Evolutionary conservation across 2,113 vertebrate genomes (phyloP).

Genomic region (Elanoides forficatus): DNA sequence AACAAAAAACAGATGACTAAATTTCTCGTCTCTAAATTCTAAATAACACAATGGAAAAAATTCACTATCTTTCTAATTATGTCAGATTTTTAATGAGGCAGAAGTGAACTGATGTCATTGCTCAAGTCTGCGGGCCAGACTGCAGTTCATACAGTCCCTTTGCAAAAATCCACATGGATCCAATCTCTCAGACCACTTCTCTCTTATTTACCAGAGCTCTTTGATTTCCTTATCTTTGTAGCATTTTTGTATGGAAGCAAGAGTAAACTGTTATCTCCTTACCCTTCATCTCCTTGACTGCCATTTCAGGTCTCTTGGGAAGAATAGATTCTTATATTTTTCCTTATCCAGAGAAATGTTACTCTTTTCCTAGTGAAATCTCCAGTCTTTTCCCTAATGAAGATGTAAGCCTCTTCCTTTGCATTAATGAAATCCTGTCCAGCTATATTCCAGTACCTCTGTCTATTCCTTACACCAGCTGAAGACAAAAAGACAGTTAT

Average conservation of each 20-base stretch:
- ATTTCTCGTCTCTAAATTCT: neutral
- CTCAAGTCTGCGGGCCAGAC: neutral
- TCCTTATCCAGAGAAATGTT: conserved; percentile 44
- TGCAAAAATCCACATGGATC: neutral
- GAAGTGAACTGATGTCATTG: neutral
- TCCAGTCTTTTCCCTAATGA: conserved; percentile 5
- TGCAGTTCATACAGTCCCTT: neutral
- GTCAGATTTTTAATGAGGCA: neutral
- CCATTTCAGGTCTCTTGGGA: conserved; percentile 20
- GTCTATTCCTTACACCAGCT: neutral
- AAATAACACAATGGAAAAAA: neutral
- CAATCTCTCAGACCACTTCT: neutral
- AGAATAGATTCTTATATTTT: conserved; percentile 26
- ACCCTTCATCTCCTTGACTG: neutral
- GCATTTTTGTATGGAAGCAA: neutral
- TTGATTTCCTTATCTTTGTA: neutral
- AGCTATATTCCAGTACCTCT: neutral
- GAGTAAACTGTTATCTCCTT: neutral
- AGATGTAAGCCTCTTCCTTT: conserved; percentile 5
- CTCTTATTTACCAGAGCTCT: neutral
- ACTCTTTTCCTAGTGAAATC: conserved; percentile 23
- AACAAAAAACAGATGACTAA: neutral
- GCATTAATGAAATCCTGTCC: neutral
- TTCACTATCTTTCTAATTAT: neutral
- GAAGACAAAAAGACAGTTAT: neutral